These are phyloP conservation scores for Psilanteris sp. DNA, from an alignment of 1,140 invertebrate species.

Conservation along the genomic window DNA sequence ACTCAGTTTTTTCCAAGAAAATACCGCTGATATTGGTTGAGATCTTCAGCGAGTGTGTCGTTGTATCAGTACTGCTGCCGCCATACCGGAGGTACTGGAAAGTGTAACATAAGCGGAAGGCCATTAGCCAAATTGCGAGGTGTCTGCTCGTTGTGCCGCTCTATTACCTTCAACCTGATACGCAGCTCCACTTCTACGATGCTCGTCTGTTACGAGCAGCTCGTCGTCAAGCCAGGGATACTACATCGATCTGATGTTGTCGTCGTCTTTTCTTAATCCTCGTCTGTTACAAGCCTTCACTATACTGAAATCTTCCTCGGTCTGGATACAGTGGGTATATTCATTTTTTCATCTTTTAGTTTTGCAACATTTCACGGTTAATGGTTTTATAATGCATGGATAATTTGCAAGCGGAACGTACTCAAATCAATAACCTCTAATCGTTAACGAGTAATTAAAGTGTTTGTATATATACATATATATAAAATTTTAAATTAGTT, in stretches of 20 bases:
- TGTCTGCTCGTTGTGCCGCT: conserved; percentile 77
- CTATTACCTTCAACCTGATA: conserved; percentile 73
- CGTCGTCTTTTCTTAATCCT: conserved; percentile 59
- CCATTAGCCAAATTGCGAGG: conserved; percentile 78
- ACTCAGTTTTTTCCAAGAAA: no score
- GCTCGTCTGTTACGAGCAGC: conserved; percentile 56
- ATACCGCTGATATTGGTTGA: conserved; percentile 17
- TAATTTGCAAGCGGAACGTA: no score
- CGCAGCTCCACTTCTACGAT: conserved; percentile 52
- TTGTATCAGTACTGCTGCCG: conserved; percentile 30
- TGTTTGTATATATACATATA: no score
- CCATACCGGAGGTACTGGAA: conserved; percentile 58
- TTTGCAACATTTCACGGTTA: conserved; percentile 11
- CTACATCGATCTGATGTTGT: conserved; percentile 61
- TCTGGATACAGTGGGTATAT: conserved; percentile 5
- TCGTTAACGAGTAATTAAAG: no score
- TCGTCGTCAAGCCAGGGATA: conserved; percentile 50
- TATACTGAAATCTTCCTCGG: conserved; percentile 33
- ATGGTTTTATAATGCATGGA: conserved; percentile 13
- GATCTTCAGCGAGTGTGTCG: conserved; percentile 21
- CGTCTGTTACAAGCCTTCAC: conserved; percentile 40
- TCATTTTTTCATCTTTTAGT: conserved; percentile 5
- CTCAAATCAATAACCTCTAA: no score
- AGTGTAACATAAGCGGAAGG: conserved; percentile 71
- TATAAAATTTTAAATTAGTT: no score